Conservation (phyloP, 2,888 invertebrate genomes). For the Eupithecia centaureata region DNA sequence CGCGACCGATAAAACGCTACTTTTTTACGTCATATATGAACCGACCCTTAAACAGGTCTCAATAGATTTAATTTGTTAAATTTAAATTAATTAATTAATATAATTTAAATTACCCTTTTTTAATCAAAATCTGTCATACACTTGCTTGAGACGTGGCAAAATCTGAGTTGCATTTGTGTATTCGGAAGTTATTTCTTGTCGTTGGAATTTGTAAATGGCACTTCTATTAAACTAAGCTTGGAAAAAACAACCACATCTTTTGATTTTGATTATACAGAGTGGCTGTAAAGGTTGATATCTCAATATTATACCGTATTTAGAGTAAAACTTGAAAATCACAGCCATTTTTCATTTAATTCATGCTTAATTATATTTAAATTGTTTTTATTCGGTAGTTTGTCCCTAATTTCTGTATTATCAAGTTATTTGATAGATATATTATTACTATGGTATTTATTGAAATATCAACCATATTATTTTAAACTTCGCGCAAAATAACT, state of each 20-base stretch:
- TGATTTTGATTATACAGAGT: conserved; percentile 3
- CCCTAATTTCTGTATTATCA: neutral
- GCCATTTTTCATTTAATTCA: neutral
- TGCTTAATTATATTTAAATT: neutral
- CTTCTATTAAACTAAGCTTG: conserved; percentile 15
- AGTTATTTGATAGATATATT: neutral
- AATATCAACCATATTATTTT: conserved; percentile 26
- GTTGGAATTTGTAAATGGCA: conserved; percentile 1
- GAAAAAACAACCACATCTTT: neutral
- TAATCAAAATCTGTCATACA: too few species aligned
- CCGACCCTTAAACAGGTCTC: too few species aligned
- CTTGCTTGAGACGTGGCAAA: too few species aligned
- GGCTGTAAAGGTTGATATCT: conserved; percentile 28
- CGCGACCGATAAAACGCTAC: too few species aligned
- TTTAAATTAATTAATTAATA: too few species aligned
- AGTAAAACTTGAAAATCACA: neutral
- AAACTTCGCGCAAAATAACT: neutral
- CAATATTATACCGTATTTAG: conserved; percentile 1
- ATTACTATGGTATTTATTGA: conserved; percentile 12
- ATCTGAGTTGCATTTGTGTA: too few species aligned
- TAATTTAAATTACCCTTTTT: too few species aligned
- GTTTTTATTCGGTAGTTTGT: neutral
- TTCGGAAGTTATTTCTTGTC: too few species aligned
- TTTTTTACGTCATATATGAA: too few species aligned
- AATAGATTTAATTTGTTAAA: too few species aligned